Base-by-base conservation (phyloP, 2,113 vertebrate genomes). In the Melanerpes formicivorus region DNA sequence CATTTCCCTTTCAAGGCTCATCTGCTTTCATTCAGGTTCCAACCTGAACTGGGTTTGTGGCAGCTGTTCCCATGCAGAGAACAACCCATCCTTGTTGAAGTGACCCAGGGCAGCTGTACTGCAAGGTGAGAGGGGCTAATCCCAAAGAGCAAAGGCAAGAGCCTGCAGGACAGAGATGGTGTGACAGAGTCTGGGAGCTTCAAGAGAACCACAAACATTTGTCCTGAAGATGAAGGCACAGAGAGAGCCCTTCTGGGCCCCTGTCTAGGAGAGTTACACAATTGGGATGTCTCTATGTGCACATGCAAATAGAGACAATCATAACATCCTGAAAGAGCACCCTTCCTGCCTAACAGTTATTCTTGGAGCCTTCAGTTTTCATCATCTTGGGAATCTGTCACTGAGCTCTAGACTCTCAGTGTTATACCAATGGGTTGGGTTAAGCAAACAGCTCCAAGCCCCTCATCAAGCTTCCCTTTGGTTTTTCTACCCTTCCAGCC, bases 21-120 rank as follows among this genome's bases (percentile, higher is more conserved):
- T 50, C 30, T 44, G 9, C 48, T 80, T 66, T 55, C 86, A 78
- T 32, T 55, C 58, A 70, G 66, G 48, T 32, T 90, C 54, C 70
- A 74, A 54, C 30, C 80, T 42, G 17, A 22, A 13, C 34, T 52
- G 48, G 19, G 15, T 55, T 37, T 55, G 40, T 40, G 34, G 52
- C n/a, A 52, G 52, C 14, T 50, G 56, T 29, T 62, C 25, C 73
- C 73, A 9, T 3, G 18, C 40, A 73, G 34, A 74, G 17, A 60
- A 34, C 22, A 58, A 8, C 52, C 17, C 17, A 14, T 26, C 10
- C 55, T 66, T 2, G 3, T 15, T 66, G 37, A 54, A 66, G 46
- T 25, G 69, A 32, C 40, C 34, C 2, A 4, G 2, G 3, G 30
- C 14, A 65, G 29, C 50, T 6, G 1, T 1, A 6, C 8, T 29